Evolutionary conservation across 2,113 vertebrate species (phyloP).

Genomic region (Gymnobelideus leadbeateri): DNA sequence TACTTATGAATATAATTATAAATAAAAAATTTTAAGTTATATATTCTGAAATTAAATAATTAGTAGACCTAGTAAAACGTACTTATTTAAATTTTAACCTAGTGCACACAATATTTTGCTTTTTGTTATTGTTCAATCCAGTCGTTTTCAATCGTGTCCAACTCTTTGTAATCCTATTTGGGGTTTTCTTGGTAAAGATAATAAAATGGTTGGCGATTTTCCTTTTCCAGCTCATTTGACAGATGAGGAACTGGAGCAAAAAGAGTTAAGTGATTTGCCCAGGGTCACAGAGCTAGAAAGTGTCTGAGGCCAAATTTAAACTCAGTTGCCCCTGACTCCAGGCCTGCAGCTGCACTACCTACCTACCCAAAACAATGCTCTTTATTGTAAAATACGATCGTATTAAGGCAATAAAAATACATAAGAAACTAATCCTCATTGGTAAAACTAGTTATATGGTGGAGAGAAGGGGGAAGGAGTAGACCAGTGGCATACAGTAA

Average conservation of each 20-base stretch:
- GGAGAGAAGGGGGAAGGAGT: conserved; percentile 18
- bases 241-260: background rate
- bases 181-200: background rate
- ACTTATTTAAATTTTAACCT: conserved; percentile 72
- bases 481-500: conserved; percentile 48
- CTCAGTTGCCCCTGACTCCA: background rate
- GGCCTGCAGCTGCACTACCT: background rate
- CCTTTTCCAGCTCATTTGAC: background rate
- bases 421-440: conserved; percentile 70
- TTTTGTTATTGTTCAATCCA: background rate
- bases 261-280: background rate
- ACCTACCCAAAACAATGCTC: background rate
- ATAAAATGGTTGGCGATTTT: no score
- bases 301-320: background rate
- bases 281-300: background rate
- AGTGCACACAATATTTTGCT: background rate
- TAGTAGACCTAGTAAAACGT: conserved; percentile 54
- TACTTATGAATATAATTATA: conserved; percentile 64
- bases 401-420: conserved; percentile 58
- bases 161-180: background rate
- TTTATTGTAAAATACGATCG: conserved; percentile 29
- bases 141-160: background rate
- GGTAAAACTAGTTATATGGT: conserved; percentile 65
- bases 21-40: conserved; percentile 69
- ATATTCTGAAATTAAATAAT: conserved; percentile 65